Conservation (phyloP, 1,140 invertebrate species). For the Wiebesia pumilae region DNA sequence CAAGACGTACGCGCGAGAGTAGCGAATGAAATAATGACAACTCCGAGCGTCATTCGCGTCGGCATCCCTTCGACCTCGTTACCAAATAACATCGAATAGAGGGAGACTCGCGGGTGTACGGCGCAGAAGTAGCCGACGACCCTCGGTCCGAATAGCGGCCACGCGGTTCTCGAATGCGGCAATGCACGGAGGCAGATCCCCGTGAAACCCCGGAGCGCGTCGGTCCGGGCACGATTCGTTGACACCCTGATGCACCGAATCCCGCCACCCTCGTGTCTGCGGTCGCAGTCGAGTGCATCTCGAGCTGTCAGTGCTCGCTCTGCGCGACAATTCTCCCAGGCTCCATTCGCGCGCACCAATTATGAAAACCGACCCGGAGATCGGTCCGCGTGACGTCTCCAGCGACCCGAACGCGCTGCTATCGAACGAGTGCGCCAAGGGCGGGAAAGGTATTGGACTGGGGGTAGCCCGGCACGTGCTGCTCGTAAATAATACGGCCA, state of each 20-base stretch:
- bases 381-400: no score
- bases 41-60: not conserved
- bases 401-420: not conserved
- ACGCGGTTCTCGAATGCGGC: conserved; percentile 30
- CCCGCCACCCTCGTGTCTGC: not conserved
- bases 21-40: not conserved
- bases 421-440: not conserved
- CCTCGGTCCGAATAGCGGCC: not conserved
- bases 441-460: no score
- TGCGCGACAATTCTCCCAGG: not conserved
- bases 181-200: not conserved
- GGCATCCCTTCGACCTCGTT: not conserved
- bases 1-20: no score
- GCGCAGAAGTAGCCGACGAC: not conserved
- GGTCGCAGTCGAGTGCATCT: conserved; percentile 16
- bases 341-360: not conserved
- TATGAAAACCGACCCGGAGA: not conserved
- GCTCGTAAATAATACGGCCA: conserved; percentile 40
- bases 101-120: not conserved
- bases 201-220: not conserved
- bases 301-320: not conserved
- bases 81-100: not conserved
- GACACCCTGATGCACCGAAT: not conserved
- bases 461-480: not conserved
- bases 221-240: not conserved